Evolutionary conservation across 2,888 invertebrate species (phyloP), one percentile per base, ranked within the genome.

Genomic region (Platypus cylindrus): DNA sequence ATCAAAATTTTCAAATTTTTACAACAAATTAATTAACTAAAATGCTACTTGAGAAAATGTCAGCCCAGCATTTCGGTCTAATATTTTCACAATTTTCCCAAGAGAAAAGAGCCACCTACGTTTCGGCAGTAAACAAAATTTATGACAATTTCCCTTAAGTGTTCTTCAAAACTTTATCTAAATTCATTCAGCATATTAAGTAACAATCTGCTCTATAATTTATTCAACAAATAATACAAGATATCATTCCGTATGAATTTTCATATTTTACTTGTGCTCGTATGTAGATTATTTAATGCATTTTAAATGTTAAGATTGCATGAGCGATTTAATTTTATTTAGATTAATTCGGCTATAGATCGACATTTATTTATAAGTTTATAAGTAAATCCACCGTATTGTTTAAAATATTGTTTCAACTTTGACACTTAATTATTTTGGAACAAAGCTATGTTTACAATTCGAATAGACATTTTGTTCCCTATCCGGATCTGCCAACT

Each of bases 181-280:
- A 41, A 41, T 38, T 36, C 38, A 36, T 38, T 41, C 36, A 41
- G 41, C 41, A 41, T 41, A 41, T 41, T 38, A 41, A 41, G 41
- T 38, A 41, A 41, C 41, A 36, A 38, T 41, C 36, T 41, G 25
- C 17, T 27, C 9, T 25, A 18, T 41, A 41, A 41, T 38, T 36
- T 38, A 41, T 41, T 38, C 41, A 38, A 22, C 18, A 35, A 29
- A 34, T 41, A 34, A 24, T 22, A 27, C 36, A 38, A 34, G 34
- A 36, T 30, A 40, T 40, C 36, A n/a, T n/a, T n/a, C n/a, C n/a
- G n/a, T 39, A 28, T 30, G 35, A 32, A 32, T 33, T 31, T 18
- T 34, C 30, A 26, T 38, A 25, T 15, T 37, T 18, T n/a, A 9
- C 11, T 24, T 24, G 24, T 24, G 24, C n/a, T n/a, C n/a, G 24